phyloP scores from a whole-genome alignment of 1,140 invertebrate genomes.

The Plutomurus gul region DNA sequence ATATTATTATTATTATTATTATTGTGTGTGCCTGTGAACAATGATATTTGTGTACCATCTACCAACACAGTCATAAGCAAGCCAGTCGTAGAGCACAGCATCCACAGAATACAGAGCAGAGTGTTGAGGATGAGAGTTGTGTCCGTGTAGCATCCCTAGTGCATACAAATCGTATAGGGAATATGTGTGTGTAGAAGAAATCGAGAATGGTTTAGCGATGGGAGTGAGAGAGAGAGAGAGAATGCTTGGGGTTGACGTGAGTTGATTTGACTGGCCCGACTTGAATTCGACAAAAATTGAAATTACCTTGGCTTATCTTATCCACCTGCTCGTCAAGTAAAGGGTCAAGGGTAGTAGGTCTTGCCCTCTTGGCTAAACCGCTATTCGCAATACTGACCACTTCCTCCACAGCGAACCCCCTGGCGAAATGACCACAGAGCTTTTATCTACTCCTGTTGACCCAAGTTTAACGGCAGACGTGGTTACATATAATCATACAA shows the following conservation, averaged over 20 bases:
- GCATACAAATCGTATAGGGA: background rate
- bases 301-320: background rate
- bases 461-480: slow-evolving; percentile 6
- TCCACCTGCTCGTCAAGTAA: slow-evolving; percentile 23
- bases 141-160: too few relatives aligned
- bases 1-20: too few relatives aligned
- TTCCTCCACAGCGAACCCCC: background rate
- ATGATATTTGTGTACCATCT: too few relatives aligned
- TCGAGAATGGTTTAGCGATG: background rate
- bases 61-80: too few relatives aligned
- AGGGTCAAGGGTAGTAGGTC: slow-evolving; percentile 42
- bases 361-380: slow-evolving; percentile 36
- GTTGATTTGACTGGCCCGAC: background rate
- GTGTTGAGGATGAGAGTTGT: too few relatives aligned
- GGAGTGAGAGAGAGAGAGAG: background rate
- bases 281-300: slow-evolving; percentile 10
- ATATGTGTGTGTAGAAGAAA: background rate
- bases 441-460: slow-evolving; percentile 17
- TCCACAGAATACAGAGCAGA: too few relatives aligned
- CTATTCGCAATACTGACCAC: slow-evolving; percentile 39
- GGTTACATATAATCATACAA: background rate
- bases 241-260: background rate
- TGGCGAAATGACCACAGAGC: background rate
- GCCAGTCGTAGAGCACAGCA: too few relatives aligned
- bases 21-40: too few relatives aligned